Evolutionary conservation across 2,797 vertebrate species (phyloP).

Genomic region (Oceanodroma leucorhoa): DNA sequence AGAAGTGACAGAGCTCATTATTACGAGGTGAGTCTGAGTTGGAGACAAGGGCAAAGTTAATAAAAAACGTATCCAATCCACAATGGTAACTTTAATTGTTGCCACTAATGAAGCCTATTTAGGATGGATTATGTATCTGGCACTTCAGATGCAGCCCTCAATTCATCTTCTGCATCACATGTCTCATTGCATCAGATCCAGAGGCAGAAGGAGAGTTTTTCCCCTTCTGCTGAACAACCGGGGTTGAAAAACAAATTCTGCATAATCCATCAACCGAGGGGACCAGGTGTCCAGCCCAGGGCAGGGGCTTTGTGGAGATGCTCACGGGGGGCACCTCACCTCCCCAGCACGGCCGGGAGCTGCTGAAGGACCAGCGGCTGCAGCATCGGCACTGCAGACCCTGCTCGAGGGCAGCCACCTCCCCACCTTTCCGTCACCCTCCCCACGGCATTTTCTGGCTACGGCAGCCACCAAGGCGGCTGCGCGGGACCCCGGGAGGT

Average conservation of each 20-base stretch:
- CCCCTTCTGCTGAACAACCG: not conserved
- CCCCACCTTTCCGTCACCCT: not conserved
- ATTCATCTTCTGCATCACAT: constrained; percentile 33
- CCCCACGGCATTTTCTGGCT: not conserved
- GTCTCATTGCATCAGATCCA: constrained; percentile 25
- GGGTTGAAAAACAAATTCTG: not conserved
- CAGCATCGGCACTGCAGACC: fast-evolving
- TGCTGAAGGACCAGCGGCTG: not conserved
- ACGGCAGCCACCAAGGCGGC: not conserved
- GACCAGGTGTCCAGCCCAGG: not conserved
- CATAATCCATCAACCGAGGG: not conserved
- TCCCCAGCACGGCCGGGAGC: not conserved
- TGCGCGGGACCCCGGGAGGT: not conserved
- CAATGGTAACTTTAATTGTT: constrained; percentile 63
- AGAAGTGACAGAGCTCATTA: constrained; percentile 64
- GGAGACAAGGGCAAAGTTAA: constrained; percentile 68
- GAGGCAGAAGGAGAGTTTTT: not conserved
- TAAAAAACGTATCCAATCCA: constrained; percentile 52
- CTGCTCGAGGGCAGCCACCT: not conserved
- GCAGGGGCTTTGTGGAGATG: not conserved
- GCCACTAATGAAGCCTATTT: constrained; percentile 67
- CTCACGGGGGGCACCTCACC: not conserved
- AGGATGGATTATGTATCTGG: constrained; percentile 61
- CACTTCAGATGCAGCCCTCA: constrained; percentile 47
- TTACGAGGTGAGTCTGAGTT: not conserved